phyloP scores from a whole-genome alignment of 2,113 vertebrate genomes.

The Vombatus ursinus region DNA sequence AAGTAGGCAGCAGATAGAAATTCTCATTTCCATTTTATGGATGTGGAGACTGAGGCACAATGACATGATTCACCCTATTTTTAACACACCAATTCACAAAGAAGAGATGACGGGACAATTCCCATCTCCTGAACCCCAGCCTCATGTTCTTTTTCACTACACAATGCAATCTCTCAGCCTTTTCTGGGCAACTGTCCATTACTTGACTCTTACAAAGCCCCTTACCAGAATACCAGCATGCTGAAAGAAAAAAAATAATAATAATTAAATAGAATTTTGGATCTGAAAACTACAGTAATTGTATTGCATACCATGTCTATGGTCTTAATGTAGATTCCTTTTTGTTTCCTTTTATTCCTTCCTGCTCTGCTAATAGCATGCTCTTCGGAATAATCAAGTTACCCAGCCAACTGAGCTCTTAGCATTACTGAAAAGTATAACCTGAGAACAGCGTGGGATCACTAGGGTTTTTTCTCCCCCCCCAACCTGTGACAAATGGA shows the following conservation, averaged over 20 bases:
- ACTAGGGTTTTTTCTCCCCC: conserved; percentile 22
- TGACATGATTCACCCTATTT: conserved; percentile 38
- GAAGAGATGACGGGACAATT: conserved; percentile 66
- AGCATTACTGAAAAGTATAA: conserved; percentile 62
- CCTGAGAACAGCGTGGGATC: conserved; percentile 68
- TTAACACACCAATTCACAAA: conserved; percentile 57
- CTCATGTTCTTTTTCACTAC: conserved; percentile 63
- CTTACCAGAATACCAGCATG: conserved; percentile 71
- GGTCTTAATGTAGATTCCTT: conserved; percentile 61
- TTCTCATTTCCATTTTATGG: conserved; percentile 51
- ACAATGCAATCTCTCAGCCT: conserved; percentile 66
- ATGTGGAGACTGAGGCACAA: conserved; percentile 52
- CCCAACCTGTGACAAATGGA: conserved; percentile 74
- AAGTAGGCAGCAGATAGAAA: conserved; percentile 35
- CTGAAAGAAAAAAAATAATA: conserved; percentile 51
- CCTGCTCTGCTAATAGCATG: conserved; percentile 68
- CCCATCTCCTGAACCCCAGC: conserved; percentile 55
- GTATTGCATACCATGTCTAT: conserved; percentile 54
- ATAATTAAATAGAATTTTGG: conserved; percentile 68
- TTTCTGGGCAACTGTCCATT: conserved; percentile 69
- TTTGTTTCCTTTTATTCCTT: conserved; percentile 62
- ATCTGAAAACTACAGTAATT: conserved; percentile 71
- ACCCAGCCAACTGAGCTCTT: conserved; percentile 69
- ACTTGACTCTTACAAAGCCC: conserved; percentile 65
- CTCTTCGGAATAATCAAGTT: conserved; percentile 76